These are phyloP conservation scores for Ceuthmochares aereus DNA, from an alignment of 2,113 vertebrate species.

Conservation along the genomic window DNA sequence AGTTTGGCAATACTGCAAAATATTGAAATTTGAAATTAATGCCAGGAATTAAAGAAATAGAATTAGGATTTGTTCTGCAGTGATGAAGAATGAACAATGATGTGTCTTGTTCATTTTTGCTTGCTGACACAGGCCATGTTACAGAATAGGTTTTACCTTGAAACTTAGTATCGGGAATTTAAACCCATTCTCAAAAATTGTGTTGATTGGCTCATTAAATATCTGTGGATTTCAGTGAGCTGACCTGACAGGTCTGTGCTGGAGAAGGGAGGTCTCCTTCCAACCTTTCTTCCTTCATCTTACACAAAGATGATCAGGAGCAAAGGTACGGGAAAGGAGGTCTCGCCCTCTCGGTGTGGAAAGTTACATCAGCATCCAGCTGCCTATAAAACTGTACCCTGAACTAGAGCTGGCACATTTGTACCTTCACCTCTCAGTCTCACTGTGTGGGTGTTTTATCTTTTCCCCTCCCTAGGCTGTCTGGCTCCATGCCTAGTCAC, in stretches of 20 bases:
- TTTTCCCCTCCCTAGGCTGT: not conserved
- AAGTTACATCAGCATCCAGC: not conserved
- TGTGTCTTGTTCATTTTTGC: not conserved
- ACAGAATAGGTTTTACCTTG: not conserved
- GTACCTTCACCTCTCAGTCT: not conserved
- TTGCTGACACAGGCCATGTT: not conserved
- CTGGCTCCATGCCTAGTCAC: not conserved
- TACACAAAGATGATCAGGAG: not conserved
- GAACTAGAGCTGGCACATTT: not conserved
- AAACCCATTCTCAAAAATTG: not conserved
- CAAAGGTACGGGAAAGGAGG: not conserved
- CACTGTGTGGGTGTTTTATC: not conserved
- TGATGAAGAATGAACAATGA: not conserved
- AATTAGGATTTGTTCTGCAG: not conserved
- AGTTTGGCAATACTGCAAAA: not conserved
- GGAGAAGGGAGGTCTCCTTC: not conserved
- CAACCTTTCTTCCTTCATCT: not conserved
- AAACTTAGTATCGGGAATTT: not conserved
- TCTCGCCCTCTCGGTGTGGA: fast-evolving
- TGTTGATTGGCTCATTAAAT: not conserved
- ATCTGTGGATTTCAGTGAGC: fast-evolving
- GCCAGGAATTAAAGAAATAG: not conserved
- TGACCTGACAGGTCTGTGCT: not conserved
- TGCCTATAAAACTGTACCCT: not conserved
- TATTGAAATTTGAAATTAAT: not conserved